phyloP scores from a whole-genome alignment of 2,888 invertebrate species.

The Noctua comes region DNA sequence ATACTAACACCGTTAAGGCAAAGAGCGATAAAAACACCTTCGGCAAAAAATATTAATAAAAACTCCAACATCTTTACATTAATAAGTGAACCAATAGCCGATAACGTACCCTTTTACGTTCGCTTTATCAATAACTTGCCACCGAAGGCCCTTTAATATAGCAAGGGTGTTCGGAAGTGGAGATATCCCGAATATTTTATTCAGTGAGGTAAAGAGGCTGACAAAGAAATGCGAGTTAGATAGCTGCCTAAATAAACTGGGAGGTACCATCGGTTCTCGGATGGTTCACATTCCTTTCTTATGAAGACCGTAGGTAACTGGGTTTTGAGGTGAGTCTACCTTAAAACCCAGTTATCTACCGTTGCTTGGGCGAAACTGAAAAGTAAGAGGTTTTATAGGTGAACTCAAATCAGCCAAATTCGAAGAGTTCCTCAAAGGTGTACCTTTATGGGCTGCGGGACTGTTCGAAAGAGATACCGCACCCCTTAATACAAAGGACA shows the following conservation, averaged over 20 bases:
- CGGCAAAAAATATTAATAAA: constrained; percentile 54
- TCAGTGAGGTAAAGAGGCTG: constrained; percentile 86
- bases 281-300: constrained; percentile 43
- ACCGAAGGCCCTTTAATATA: constrained; percentile 80
- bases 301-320: constrained; percentile 36
- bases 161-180: constrained; percentile 78
- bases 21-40: constrained; percentile 35
- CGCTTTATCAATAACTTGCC: constrained; percentile 78
- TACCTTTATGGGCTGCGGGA: too few relatives aligned
- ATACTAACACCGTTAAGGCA: background rate
- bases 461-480: too few relatives aligned
- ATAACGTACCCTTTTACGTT: constrained; percentile 72
- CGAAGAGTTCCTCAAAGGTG: too few relatives aligned
- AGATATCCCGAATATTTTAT: constrained; percentile 89
- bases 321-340: background rate
- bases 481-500: too few relatives aligned
- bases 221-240: constrained; percentile 88
- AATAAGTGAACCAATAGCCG: constrained; percentile 70
- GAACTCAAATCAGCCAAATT: background rate
- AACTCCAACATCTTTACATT: constrained; percentile 59
- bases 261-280: constrained; percentile 71
- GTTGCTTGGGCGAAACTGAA: background rate
- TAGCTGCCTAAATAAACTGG: constrained; percentile 86
- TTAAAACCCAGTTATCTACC: too few relatives aligned
- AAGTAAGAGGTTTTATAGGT: background rate